These are phyloP conservation scores for Dermochelys coriacea DNA, from an alignment of 2,797 vertebrate species.

Conservation along the genomic window DNA sequence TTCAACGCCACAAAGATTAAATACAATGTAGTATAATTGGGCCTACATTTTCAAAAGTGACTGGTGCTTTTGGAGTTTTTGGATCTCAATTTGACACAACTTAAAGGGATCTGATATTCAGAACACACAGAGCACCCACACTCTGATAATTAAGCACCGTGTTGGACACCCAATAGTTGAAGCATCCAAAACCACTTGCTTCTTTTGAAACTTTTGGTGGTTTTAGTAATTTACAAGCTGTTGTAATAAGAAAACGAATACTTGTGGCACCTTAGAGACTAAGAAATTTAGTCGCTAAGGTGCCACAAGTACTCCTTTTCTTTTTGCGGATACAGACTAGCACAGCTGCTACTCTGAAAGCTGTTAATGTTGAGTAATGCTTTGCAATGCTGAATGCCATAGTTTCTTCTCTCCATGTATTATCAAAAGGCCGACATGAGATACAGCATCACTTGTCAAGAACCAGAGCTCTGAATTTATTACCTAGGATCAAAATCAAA, in stretches of 20 bases:
- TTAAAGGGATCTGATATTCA: not conserved
- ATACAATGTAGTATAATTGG: not conserved
- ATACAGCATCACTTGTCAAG: not conserved
- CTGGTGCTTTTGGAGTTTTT: not conserved
- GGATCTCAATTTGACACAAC: not conserved
- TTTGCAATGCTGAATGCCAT: not conserved
- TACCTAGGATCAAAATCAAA: not conserved
- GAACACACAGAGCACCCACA: not conserved
- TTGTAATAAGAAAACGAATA: not conserved
- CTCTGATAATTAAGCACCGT: not conserved
- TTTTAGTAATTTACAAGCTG: not conserved
- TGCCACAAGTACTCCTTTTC: too few species aligned
- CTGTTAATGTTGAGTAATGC: not conserved
- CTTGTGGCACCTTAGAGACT: too few species aligned
- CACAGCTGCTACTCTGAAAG: not conserved
- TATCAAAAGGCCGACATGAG: not conserved
- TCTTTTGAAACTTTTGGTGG: not conserved
- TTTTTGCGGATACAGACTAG: too few species aligned
- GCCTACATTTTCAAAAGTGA: not conserved
- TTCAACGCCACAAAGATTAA: not conserved
- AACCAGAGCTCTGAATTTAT: not conserved
- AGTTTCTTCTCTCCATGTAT: not conserved
- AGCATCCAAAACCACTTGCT: not conserved
- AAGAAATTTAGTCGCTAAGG: too few species aligned
- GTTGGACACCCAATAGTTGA: not conserved